Percentiles rank a stretch among this genome's conserved stretches.
Evolutionary conservation across 1,140 invertebrate species (phyloP).

Genomic region (Drosophila tsacasi): DNA sequence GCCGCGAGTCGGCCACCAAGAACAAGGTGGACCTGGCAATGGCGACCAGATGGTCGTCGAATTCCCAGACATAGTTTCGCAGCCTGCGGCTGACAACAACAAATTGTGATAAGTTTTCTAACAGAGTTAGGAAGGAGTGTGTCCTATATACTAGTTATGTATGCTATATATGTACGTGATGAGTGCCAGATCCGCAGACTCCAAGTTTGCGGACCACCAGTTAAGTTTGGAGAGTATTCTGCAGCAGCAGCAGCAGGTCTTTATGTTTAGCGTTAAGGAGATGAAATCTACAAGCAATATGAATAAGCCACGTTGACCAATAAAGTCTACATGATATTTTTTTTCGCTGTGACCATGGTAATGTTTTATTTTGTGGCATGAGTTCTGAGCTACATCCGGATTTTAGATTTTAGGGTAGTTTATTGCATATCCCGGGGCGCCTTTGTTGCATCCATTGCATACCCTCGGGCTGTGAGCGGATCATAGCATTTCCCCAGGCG

Average conservation of each 20-base stretch:
- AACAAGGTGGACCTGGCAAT: constrained; percentile 32
- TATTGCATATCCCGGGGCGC: constrained; percentile 47
- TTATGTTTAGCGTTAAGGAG: constrained; percentile 43
- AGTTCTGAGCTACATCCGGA: constrained; percentile 22
- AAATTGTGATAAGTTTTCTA: constrained; percentile 60
- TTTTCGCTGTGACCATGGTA: constrained; percentile 40
- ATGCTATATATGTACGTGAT: constrained; percentile 7
- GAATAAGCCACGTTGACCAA: constrained; percentile 17
- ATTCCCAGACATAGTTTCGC: constrained; percentile 15
- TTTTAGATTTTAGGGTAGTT: constrained; percentile 1
- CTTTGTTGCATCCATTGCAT: constrained; percentile 15
- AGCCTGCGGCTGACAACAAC: neutral
- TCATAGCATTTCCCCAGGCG: constrained; percentile 12
- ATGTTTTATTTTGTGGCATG: constrained; percentile 50
- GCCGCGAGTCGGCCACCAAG: constrained; percentile 29
- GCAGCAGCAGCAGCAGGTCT: constrained; percentile 38
- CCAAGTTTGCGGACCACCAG: constrained; percentile 16
- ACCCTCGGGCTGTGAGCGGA: constrained; percentile 15
- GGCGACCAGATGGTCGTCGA: constrained; percentile 18
- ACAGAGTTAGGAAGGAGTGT: constrained; percentile 21
- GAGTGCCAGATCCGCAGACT: constrained; percentile 18
- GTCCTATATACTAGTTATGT: constrained; percentile 14
- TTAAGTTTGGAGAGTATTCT: constrained; percentile 53
- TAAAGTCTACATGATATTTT: constrained; percentile 54
- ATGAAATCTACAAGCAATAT: constrained; percentile 13